Evolutionary conservation across 1,140 invertebrate genomes (phyloP).

Genomic region (Diabrotica virgifera): DNA sequence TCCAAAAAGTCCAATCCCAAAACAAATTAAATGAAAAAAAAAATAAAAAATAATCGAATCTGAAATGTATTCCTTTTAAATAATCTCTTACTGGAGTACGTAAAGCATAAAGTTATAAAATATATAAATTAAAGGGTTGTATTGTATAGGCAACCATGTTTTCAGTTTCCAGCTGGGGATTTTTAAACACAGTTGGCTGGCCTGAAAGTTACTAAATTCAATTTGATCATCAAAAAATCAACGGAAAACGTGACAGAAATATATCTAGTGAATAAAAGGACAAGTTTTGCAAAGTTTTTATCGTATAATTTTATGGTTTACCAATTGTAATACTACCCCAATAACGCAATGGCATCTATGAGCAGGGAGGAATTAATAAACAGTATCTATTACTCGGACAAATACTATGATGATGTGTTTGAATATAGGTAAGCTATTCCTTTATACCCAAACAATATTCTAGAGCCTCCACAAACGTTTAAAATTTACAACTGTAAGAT

Average conservation of each 20-base stretch:
- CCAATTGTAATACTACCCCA: too few relatives aligned
- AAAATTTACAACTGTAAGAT: too few relatives aligned
- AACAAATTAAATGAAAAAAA: too few relatives aligned
- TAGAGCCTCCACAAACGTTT: not conserved
- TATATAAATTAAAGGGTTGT: too few relatives aligned
- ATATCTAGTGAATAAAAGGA: not conserved
- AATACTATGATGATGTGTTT: slow-evolving; percentile 84
- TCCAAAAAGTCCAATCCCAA: too few relatives aligned
- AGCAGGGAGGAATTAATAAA: slow-evolving; percentile 38
- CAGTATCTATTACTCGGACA: slow-evolving; percentile 86
- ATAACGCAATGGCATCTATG: slow-evolving; percentile 20
- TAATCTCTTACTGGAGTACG: too few relatives aligned
- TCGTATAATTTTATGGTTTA: not conserved
- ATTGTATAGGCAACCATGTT: too few relatives aligned
- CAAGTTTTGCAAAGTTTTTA: not conserved
- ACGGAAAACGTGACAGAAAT: not conserved
- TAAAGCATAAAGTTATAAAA: too few relatives aligned
- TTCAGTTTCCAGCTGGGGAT: too few relatives aligned
- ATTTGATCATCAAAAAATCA: not conserved
- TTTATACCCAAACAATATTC: slow-evolving; percentile 15
- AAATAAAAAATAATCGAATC: too few relatives aligned
- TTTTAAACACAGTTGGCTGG: not conserved
- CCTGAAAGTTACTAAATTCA: not conserved
- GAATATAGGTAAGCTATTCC: slow-evolving; percentile 80
- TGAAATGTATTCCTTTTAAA: too few relatives aligned